phyloP scores from a whole-genome alignment of 1,140 invertebrate species.

The Pachypeltis micranthus region DNA sequence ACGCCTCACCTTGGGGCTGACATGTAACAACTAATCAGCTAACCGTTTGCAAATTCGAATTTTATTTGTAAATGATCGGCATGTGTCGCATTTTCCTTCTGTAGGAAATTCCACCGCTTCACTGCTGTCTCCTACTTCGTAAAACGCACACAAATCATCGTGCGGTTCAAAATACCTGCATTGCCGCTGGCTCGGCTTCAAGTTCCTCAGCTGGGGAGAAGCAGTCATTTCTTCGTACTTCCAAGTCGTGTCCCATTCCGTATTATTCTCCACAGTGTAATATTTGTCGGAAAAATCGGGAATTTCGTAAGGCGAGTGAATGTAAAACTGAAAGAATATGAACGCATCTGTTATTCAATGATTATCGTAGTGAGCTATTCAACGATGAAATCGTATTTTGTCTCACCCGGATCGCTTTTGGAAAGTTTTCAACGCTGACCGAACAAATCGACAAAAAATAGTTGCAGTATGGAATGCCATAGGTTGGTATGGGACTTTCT shows the following conservation, averaged over 20 bases:
- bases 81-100: no score
- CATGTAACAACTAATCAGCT: no score
- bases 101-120: slow-evolving; percentile 27
- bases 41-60: no score
- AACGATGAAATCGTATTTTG: background rate
- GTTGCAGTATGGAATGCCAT: slow-evolving; percentile 22
- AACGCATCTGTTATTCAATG: no score
- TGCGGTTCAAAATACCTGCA: no score
- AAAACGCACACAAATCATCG: no score
- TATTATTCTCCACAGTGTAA: slow-evolving; percentile 31
- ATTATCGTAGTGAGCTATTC: no score
- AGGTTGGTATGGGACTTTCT: background rate
- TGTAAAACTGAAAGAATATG: slow-evolving; percentile 39
- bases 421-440: slow-evolving; percentile 26
- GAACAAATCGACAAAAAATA: slow-evolving; percentile 29
- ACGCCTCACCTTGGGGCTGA: no score
- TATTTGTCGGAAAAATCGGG: slow-evolving; percentile 33
- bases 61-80: no score
- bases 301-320: slow-evolving; percentile 44
- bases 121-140: slow-evolving; percentile 33
- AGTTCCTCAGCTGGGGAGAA: slow-evolving; percentile 31
- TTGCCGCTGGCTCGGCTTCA: slow-evolving; percentile 42
- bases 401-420: slow-evolving; percentile 24
- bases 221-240: slow-evolving; percentile 40
- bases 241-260: slow-evolving; percentile 38